These are phyloP conservation scores for Tragelaphus oryx DNA, from an alignment of 2,797 vertebrate genomes.

Conservation along the genomic window DNA sequence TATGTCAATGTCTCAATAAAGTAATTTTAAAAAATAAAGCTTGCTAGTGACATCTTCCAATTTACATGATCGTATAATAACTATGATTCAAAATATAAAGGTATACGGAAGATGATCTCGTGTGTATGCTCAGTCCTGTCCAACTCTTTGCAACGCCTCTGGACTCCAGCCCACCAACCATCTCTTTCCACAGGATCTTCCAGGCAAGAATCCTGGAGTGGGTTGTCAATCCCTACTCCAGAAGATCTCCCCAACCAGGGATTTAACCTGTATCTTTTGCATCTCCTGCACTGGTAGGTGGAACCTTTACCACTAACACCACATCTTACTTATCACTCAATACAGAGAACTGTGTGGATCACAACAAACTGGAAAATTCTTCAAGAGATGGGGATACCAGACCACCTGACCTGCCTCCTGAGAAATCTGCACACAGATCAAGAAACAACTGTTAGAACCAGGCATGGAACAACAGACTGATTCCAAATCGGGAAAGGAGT, in stretches of 20 bases:
- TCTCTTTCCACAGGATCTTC: neutral
- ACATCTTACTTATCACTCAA: neutral
- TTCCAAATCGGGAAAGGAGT: neutral
- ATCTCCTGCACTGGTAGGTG: neutral
- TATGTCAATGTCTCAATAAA: neutral
- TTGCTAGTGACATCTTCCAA: neutral
- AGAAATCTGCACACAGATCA: neutral
- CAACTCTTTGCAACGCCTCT: neutral
- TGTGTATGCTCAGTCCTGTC: neutral
- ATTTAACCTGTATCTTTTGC: neutral
- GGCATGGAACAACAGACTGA: neutral
- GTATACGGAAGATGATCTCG: accelerated
- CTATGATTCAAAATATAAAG: neutral
- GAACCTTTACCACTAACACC: neutral
- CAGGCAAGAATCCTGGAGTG: neutral
- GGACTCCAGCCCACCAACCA: neutral
- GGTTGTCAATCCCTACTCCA: neutral
- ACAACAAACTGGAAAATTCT: neutral
- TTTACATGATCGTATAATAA: neutral
- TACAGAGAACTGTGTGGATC: neutral
- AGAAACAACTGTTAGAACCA: neutral
- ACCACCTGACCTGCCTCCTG: neutral
- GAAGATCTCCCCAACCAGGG: neutral
- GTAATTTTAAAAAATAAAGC: neutral
- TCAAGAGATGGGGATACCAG: neutral